Base-by-base conservation (phyloP, 1,140 invertebrate genomes). In the Ips nitidus region DNA sequence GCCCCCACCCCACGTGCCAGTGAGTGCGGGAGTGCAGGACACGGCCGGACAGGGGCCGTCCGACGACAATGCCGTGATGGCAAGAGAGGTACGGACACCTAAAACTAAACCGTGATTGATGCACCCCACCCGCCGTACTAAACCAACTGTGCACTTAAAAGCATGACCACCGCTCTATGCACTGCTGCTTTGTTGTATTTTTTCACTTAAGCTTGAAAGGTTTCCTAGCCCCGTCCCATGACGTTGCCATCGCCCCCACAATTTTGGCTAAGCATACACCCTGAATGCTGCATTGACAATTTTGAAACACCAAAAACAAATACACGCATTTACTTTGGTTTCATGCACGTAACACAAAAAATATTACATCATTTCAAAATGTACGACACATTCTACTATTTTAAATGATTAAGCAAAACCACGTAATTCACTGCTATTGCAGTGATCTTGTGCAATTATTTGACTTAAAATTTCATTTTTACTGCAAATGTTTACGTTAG, bases 61-160 rank as follows among this genome's bases (percentile, higher is more conserved):
- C 71, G 68, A 75, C 73, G 82, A 83, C 82, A 81, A 82, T 85
- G 84, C 84, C 83, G 84, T 85, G 84, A 85, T 85, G 84, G 84
- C 84, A 83, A 85, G 84, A 85, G 84, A 85, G 84, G 84, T 85
- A 81, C 73, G 66, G 75, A 77, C 69, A 65, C 53, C 45, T 41
- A 55, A 67, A 42, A 52, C 56, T 7, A 52, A 40, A 45, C 37
- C 37, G 8, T 38, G 4, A 37, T 47, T 7, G 40, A 63, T 64
- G 61, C 69, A 65, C 68, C 66, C 66, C 65, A 66, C 65, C 63
- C 65, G 52, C 40, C 52, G 55, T 37, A 59, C 70, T 74, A 53
- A 72, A 67, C 60, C 52, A 53, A 70, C 47, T 73, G 57, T 71
- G 66, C 58, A 67, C 3, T 3, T 50, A 71, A 71, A 69, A 70